Percentiles rank a stretch among this genome's conserved stretches.
Evolutionary conservation across 2,888 invertebrate species (phyloP).

Genomic region (Pandemis cinnamomeana): DNA sequence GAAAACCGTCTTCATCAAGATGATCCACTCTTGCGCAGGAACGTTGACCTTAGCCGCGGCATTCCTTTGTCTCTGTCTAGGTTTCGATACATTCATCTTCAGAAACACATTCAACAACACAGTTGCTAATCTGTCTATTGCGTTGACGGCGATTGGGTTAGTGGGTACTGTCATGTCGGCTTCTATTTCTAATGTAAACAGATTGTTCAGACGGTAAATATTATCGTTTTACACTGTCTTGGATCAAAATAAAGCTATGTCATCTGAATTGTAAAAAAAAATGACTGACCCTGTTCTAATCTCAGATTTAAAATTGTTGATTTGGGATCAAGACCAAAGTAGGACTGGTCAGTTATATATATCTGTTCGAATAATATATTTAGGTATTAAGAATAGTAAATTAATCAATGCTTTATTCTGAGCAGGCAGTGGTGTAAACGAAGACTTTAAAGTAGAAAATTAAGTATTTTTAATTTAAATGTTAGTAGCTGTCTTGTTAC

Average conservation of each 20-base stretch:
- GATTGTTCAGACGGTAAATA: conserved; percentile 29
- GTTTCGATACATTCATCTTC: conserved; percentile 48
- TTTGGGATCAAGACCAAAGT: no score
- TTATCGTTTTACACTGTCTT: neutral
- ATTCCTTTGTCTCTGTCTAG: conserved; percentile 56
- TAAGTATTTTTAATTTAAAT: no score
- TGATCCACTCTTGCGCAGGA: conserved; percentile 54
- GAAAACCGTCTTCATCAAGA: conserved; percentile 46
- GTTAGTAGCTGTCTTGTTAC: no score
- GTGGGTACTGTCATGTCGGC: conserved; percentile 54
- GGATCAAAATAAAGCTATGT: neutral
- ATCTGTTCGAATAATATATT: no score
- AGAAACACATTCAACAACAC: conserved; percentile 43
- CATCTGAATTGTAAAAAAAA: neutral
- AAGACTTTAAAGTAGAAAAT: no score
- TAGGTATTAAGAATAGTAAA: no score
- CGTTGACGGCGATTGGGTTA: conserved; percentile 56
- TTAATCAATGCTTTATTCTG: no score
- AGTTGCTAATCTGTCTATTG: conserved; percentile 55
- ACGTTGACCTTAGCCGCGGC: conserved; percentile 56
- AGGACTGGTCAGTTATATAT: no score
- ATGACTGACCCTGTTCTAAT: no score
- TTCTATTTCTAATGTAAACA: conserved; percentile 45
- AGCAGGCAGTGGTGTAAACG: no score
- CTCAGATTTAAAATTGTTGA: no score